Evolutionary conservation across 2,113 vertebrate species (phyloP).

Genomic region (Anarrhichthys ocellatus): DNA sequence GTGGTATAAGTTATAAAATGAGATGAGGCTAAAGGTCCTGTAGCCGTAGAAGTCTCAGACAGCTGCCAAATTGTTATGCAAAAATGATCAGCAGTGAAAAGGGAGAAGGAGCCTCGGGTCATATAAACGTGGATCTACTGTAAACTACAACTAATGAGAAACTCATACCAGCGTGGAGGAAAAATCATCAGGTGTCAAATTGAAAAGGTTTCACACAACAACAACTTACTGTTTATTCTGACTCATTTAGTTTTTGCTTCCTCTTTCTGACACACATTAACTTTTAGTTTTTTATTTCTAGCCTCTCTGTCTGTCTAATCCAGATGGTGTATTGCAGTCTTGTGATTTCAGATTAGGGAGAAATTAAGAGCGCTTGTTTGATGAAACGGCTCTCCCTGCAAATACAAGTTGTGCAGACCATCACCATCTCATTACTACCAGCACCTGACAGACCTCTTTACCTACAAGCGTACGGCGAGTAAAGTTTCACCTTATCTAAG

Average conservation of each 20-base stretch:
- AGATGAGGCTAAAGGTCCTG: background rate
- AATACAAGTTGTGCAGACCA: slow-evolving; percentile 8
- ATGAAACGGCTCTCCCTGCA: background rate
- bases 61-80: background rate
- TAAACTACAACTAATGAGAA: background rate
- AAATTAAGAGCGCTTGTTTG: slow-evolving; percentile 13
- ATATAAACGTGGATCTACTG: background rate
- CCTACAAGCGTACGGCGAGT: background rate
- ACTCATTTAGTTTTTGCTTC: background rate
- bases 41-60: background rate
- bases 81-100: background rate
- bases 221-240: background rate
- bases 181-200: background rate
- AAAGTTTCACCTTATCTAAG: slow-evolving; percentile 24
- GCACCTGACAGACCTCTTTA: slow-evolving; percentile 31
- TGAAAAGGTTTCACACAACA: background rate
- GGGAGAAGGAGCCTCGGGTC: background rate
- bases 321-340: background rate
- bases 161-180: background rate
- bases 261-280: background rate
- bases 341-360: background rate
- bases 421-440: slow-evolving; percentile 23
- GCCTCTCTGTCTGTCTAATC: background rate
- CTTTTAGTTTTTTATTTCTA: background rate
- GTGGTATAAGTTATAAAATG: background rate